A percentile compares a stretch with the other conserved stretches of the same genome.
phyloP scores from a whole-genome alignment of 2,113 vertebrate species.

The Coracopsis vasa region DNA sequence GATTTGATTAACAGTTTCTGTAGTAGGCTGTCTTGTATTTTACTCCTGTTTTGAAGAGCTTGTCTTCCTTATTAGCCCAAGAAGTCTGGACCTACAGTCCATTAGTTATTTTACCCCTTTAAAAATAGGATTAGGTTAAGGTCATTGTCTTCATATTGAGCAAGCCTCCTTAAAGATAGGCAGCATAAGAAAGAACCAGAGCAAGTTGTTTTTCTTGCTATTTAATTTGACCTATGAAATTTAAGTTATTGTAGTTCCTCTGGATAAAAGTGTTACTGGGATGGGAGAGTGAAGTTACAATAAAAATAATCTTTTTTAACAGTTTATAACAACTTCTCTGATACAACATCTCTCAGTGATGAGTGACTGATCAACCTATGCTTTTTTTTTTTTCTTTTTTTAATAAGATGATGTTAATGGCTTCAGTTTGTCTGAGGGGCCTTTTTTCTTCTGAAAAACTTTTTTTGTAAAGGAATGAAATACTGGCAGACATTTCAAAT shows the following conservation, averaged over 20 bases:
- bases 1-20: background rate
- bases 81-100: background rate
- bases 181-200: background rate
- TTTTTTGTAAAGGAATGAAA: background rate
- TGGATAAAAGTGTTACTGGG: background rate
- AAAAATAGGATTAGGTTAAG: constrained; percentile 11
- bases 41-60: background rate
- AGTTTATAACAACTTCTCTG: background rate
- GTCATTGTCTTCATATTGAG: background rate
- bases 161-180: background rate
- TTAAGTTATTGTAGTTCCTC: background rate
- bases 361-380: background rate
- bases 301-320: background rate
- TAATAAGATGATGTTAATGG: background rate
- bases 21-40: background rate
- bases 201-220: background rate
- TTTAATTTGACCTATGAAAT: background rate
- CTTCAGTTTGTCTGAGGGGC: background rate
- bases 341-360: background rate
- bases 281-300: background rate
- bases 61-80: background rate
- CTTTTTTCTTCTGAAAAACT: background rate
- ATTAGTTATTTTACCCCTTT: background rate
- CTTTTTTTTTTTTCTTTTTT: background rate
- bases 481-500: background rate